Base-by-base conservation (phyloP, 2,888 invertebrate genomes). In the Drosophila mercatorum region DNA sequence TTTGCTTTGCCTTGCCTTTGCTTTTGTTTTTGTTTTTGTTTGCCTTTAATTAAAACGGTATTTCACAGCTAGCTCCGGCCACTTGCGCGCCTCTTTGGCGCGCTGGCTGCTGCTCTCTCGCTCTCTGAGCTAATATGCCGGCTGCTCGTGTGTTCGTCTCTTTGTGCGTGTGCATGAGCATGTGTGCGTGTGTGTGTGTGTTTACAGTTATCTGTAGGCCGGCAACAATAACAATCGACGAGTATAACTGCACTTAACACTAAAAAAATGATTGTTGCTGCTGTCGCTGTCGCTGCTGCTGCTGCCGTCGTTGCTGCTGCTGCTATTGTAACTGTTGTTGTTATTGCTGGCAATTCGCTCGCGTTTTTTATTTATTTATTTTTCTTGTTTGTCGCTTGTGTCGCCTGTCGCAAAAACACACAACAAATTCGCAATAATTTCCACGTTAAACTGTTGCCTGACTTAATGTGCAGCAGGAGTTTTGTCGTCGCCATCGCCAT, bases 371-470 rank as follows among this genome's bases (percentile, higher is more conserved):
- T 22, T 31, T 44, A 44, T 44, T 51, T 34, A 47, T 47, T 34
- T 49, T 46, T 57, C 41, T 59, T 68, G 64, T 53, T 34, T 63
- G 68, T 69, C 64, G 78, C 66, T 47, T 72, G 67, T 68, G 73
- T 68, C 67, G 74, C 72, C 71, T 75, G 80, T 82, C 80, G 90
- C 84, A 81, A 89, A 81, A 86, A 75, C 86, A 86, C 84, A 91
- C 91, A 92, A 91, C 91, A 91, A 91, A 92, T 91, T 91, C 91
- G 91, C 90, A 87, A 91, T 91, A 92, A 92, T 91, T 91, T 91
- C 91, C 91, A 92, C 91, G 91, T 90, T 90, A 88, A 90, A 91
- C 91, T 91, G 91, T 90, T 90, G 90, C 82, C 89, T 88, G 90
- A 86, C 82, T 89, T 83, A 88, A 86, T 86, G 88, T 78, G 80